These are phyloP conservation scores for Panagrolaimus sp. DNA, from an alignment of 1,140 invertebrate genomes.

Conservation along the genomic window DNA sequence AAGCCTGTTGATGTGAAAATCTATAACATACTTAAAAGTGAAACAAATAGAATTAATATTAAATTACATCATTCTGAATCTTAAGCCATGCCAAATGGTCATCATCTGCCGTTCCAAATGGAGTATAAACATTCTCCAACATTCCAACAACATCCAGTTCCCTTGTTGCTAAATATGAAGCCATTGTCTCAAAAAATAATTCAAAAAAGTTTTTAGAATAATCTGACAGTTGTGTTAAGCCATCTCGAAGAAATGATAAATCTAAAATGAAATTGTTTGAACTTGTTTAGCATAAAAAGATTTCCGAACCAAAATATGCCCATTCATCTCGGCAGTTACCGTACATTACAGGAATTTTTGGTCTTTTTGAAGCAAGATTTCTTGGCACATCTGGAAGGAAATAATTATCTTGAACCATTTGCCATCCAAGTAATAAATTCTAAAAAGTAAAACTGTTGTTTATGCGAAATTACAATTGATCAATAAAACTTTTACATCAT, in stretches of 20 bases:
- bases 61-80: neutral
- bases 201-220: neutral
- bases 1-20: neutral
- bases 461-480: neutral
- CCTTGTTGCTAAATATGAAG: neutral
- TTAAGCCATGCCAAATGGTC: conserved; percentile 2
- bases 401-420: neutral
- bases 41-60: too few relatives aligned
- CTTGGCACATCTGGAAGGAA: neutral
- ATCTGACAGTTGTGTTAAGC: neutral
- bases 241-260: neutral
- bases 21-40: too few relatives aligned
- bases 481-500: neutral
- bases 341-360: conserved; percentile 2
- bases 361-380: neutral
- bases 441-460: neutral
- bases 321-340: conserved; percentile 3
- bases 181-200: neutral
- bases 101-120: neutral
- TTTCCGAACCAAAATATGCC: neutral
- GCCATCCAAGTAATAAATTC: neutral
- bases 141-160: neutral
- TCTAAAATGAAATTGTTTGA: neutral
- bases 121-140: neutral
- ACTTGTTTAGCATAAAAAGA: too few relatives aligned